Base-by-base conservation (phyloP, 2,113 vertebrate genomes). In the Hyaena hyaena region DNA sequence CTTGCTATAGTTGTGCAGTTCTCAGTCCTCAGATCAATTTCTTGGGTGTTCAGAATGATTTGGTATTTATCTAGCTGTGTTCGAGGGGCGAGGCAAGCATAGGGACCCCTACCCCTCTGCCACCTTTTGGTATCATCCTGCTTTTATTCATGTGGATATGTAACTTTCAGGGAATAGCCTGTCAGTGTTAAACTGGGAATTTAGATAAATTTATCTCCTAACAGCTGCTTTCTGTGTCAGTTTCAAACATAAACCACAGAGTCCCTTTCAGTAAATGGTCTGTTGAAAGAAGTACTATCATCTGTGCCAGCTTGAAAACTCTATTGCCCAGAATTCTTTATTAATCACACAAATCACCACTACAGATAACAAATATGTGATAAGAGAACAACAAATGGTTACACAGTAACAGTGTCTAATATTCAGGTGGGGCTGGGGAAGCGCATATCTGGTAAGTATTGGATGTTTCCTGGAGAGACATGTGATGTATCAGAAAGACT, bases 231-330 rank as follows among this genome's bases (percentile, higher is more conserved):
- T 93, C 28, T 84, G n/a, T 69, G 35, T 93, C 33, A 43, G 9
- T 84, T 92, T 96, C 90, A 87, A 79, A 88, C 15, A 50, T 45
- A 91, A 96, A 73, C 73, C 28, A 71, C 16, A n/a, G 21, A 33
- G 15, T 73, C 15, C 68, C 66, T 26, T 93, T 88, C 33, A 53
- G 7, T 80, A 53, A 84, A 63, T 1, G 11, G 12, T 53, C 28
- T 88, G 7, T 28, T 81, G 87, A 90, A 65, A 79, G 6, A 86
- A 33, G 26, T 1, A 16, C 19, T 80, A 10, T 82, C 79, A 65
- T 79, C 45, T 81, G 28, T 35, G 35, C 24, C 58, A 81, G 39
- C 0, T 5, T 43, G 50, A 73, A 79, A 94, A 53, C 28, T 85
- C 66, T 19, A 9, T 33, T 76, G 88, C 92, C 80, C 80, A 61